These are phyloP conservation scores for Leptinotarsa haldemani DNA, from an alignment of 2,888 invertebrate species.

Conservation along the genomic window DNA sequence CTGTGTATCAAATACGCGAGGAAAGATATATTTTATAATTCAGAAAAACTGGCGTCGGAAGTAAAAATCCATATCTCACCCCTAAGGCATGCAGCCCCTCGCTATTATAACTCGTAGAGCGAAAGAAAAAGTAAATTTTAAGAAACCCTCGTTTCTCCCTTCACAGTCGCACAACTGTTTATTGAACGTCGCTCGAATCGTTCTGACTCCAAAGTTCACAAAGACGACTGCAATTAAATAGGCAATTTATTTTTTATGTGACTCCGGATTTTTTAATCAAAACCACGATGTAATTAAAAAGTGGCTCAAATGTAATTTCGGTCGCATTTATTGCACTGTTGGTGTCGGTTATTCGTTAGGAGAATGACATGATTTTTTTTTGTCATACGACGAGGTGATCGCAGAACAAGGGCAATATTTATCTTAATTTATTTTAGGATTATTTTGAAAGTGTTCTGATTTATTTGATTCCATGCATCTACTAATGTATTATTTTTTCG, in stretches of 20 bases:
- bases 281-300: constrained; percentile 62
- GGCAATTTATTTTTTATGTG: constrained; percentile 67
- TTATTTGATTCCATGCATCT: no score
- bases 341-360: constrained; percentile 34
- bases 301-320: constrained; percentile 61
- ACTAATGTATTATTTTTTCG: no score
- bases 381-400: constrained; percentile 21
- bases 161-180: constrained; percentile 60
- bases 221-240: constrained; percentile 62
- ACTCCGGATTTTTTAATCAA: constrained; percentile 65
- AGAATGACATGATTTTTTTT: constrained; percentile 31
- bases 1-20: constrained; percentile 46
- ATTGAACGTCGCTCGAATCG: constrained; percentile 50
- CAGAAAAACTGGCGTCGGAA: constrained; percentile 65
- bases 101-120: constrained; percentile 67
- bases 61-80: constrained; percentile 66
- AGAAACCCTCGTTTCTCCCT: constrained; percentile 63
- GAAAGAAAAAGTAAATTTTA: constrained; percentile 66
- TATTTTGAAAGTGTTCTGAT: no score
- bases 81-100: constrained; percentile 52
- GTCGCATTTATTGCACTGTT: constrained; percentile 51
- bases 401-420: no score
- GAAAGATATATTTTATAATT: constrained; percentile 65
- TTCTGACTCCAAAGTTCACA: constrained; percentile 30
- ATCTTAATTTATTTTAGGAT: no score